Percentiles rank a stretch among this genome's conserved stretches.
phyloP scores from a whole-genome alignment of 2,113 vertebrate genomes.

The Sorex fumeus region DNA sequence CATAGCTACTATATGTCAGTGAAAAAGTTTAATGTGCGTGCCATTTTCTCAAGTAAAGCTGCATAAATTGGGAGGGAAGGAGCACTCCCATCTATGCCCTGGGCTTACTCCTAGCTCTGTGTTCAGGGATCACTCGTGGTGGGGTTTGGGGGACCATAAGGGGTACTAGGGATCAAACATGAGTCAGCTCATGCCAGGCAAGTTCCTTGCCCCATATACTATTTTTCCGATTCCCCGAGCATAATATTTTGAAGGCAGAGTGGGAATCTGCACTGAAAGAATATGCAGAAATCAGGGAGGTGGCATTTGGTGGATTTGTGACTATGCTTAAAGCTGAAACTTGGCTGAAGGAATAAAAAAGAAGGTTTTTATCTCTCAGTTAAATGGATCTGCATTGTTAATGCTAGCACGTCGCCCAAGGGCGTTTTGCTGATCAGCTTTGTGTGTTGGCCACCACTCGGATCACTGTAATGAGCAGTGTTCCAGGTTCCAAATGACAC shows the following conservation, averaged over 20 bases:
- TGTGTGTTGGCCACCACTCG: background rate
- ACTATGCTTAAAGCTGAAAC: background rate
- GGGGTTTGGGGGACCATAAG: too few relatives aligned
- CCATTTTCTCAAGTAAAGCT: background rate
- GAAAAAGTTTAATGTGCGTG: conserved; percentile 23
- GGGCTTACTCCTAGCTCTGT: too few relatives aligned
- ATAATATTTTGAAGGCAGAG: background rate
- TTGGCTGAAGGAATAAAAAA: conserved; percentile 10
- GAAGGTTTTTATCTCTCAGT: background rate
- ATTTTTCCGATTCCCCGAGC: too few relatives aligned
- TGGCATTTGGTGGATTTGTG: background rate
- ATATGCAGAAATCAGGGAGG: background rate
- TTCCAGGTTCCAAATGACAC: conserved; percentile 19
- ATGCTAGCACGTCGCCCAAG: background rate
- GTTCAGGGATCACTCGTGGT: too few relatives aligned
- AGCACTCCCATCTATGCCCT: too few relatives aligned
- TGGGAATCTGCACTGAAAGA: background rate
- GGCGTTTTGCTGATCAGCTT: background rate
- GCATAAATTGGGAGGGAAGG: background rate
- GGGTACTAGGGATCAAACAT: too few relatives aligned
- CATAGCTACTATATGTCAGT: background rate
- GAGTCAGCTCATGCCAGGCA: too few relatives aligned
- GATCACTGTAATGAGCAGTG: background rate
- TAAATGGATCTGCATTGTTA: background rate
- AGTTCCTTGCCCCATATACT: too few relatives aligned